A percentile compares a stretch with the other conserved stretches of the same genome.
Evolutionary conservation across 2,888 invertebrate species (phyloP).

Genomic region (Fabriciana adippe): DNA sequence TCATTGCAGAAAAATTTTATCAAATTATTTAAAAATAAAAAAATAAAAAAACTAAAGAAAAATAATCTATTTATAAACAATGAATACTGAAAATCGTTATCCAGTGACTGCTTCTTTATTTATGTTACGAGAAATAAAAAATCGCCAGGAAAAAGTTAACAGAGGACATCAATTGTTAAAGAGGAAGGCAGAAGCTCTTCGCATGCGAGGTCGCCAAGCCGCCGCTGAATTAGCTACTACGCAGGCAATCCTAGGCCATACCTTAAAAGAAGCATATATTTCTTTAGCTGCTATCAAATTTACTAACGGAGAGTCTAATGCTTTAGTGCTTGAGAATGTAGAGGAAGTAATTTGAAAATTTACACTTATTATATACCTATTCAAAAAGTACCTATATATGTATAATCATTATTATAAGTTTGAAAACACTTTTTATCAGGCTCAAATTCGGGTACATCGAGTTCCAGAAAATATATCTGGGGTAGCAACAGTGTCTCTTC

Average conservation of each 20-base stretch:
- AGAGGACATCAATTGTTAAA: slow-evolving; percentile 68
- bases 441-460: slow-evolving; percentile 69
- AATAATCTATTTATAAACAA: slow-evolving; percentile 43
- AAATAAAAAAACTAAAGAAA: background rate
- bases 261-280: slow-evolving; percentile 70
- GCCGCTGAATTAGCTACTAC: slow-evolving; percentile 62
- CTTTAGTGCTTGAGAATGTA: slow-evolving; percentile 72
- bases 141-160: slow-evolving; percentile 65
- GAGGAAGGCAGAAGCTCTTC: slow-evolving; percentile 68
- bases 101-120: slow-evolving; percentile 71
- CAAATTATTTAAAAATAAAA: no score
- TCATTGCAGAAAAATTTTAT: no score
- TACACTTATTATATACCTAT: background rate
- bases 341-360: slow-evolving; percentile 57
- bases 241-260: slow-evolving; percentile 65
- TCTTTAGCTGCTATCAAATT: slow-evolving; percentile 74
- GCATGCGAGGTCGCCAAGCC: slow-evolving; percentile 63
- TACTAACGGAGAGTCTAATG: slow-evolving; percentile 75
- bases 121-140: slow-evolving; percentile 73
- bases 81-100: slow-evolving; percentile 73
- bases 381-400: background rate
- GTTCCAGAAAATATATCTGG: slow-evolving; percentile 72
- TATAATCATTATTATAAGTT: background rate
- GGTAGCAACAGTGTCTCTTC: slow-evolving; percentile 64
- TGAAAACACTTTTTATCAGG: slow-evolving; percentile 47